Percentiles rank a stretch among this genome's conserved stretches.
These are phyloP conservation scores for Peromyscus melanophrys DNA, from an alignment of 2,797 vertebrate species.

Conservation along the genomic window DNA sequence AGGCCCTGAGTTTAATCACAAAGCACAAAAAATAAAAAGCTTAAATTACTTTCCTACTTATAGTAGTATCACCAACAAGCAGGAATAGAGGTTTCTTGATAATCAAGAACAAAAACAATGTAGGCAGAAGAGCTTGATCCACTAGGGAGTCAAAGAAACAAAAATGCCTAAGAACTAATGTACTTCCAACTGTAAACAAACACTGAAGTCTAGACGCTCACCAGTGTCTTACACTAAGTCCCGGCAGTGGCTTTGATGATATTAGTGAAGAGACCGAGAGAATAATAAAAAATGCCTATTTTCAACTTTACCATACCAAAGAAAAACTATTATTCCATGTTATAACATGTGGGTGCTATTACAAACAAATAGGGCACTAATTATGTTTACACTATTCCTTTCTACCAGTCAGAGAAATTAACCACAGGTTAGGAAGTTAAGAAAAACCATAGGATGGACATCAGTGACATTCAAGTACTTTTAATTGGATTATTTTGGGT, in stretches of 20 bases:
- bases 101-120: conserved; percentile 51
- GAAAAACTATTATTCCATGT: conserved; percentile 9
- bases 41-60: conserved; percentile 70
- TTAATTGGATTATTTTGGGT: conserved; percentile 85
- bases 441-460: conserved; percentile 71
- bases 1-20: not conserved
- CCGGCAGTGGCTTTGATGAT: conserved; percentile 38
- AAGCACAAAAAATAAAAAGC: not conserved
- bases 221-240: conserved; percentile 25
- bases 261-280: conserved; percentile 25
- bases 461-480: conserved; percentile 76
- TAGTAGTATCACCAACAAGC: conserved; percentile 28
- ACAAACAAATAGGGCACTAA: conserved; percentile 53
- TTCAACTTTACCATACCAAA: conserved; percentile 42
- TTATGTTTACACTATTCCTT: conserved; percentile 68
- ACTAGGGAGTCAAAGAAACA: conserved; percentile 20
- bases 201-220: conserved; percentile 27
- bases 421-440: conserved; percentile 75
- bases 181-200: conserved; percentile 11
- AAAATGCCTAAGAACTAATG: conserved; percentile 45
- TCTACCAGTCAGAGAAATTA: conserved; percentile 71
- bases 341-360: conserved; percentile 38
- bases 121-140: not conserved
- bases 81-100: conserved; percentile 62
- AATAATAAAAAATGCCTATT: not conserved